Base-by-base conservation (phyloP, 2,888 invertebrate species). In the Hirtodrosophila cameraria region DNA sequence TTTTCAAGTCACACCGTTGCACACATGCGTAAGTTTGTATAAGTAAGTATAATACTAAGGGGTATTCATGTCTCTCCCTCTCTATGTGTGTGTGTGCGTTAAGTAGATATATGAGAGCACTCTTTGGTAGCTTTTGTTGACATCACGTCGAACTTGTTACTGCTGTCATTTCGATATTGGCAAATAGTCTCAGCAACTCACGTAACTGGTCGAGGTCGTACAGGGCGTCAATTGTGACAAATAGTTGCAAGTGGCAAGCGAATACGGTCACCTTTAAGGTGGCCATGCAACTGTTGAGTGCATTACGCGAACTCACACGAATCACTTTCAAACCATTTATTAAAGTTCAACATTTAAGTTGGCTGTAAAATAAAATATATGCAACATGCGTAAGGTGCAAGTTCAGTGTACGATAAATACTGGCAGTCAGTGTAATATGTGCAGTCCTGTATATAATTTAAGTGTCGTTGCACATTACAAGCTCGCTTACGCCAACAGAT, bases 61-160 rank as follows among this genome's bases (percentile, higher is more conserved):
- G 3, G 15, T 11, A 43, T 33, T 31, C 11, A 27, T 39, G 30
- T 20, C 33, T 49, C 12, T 41, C 13, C 16, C 12, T 25, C 18
- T 27, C 6, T 15, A 15, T 36, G 9, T 33, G 31, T 45, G 36
- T 45, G 12, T 33, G 11, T 53, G 16, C 25, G 42, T 20, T 31
- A 35, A 43, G 31, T 59, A 25, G 18, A 46, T 46, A 48, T 49
- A 23, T 55, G 54, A 33, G 41, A 53, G 43, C 38, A 62, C 41
- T 43, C 38, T 30, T 63, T 41, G 50, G 50, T 68, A 59, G 46
- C 74, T 66, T 76, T 68, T 82, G 84, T 74, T 81, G 81, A 74
- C 81, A 84, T 75, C 78, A 81, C 84, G 81, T 84, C 61, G 75
- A 65, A 69, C 69, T 74, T 75, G 74, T 71, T 84, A 71, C 60